phyloP scores from a whole-genome alignment of 2,797 vertebrate genomes.

The Enteromius radiatus region DNA sequence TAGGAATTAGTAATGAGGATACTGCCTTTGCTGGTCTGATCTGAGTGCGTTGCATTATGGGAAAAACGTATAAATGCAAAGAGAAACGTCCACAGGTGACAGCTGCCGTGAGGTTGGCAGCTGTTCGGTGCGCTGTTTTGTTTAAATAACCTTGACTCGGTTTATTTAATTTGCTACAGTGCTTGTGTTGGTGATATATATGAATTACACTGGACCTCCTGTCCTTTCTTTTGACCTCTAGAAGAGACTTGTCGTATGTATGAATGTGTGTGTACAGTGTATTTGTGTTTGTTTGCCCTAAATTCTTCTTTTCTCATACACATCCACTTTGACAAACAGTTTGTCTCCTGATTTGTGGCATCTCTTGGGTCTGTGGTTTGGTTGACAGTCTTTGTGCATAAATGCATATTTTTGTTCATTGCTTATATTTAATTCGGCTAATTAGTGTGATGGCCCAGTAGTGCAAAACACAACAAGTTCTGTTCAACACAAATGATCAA shows the following conservation, averaged over 20 bases:
- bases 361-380: background rate
- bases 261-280: background rate
- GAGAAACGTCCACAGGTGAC: background rate
- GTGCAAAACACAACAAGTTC: background rate
- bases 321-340: background rate
- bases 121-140: slow-evolving; percentile 19
- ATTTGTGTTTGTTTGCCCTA: slow-evolving; percentile 5
- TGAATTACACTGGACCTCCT: slow-evolving; percentile 21
- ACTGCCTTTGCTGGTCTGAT: slow-evolving; percentile 22
- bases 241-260: background rate
- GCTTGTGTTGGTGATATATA: slow-evolving; percentile 6
- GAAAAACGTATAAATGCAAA: background rate
- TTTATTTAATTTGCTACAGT: slow-evolving; percentile 58
- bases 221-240: slow-evolving; percentile 16
- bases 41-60: slow-evolving; percentile 29
- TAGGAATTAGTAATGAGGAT: slow-evolving; percentile 40
- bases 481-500: background rate
- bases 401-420: background rate
- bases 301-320: background rate
- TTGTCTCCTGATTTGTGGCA: background rate
- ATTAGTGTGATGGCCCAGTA: background rate
- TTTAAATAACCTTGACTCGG: slow-evolving; percentile 56
- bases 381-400: background rate
- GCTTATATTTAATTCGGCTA: background rate
- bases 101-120: slow-evolving; percentile 16